These are phyloP conservation scores for Cinclus mexicanus DNA, from an alignment of 2,113 vertebrate species.

Conservation along the genomic window DNA sequence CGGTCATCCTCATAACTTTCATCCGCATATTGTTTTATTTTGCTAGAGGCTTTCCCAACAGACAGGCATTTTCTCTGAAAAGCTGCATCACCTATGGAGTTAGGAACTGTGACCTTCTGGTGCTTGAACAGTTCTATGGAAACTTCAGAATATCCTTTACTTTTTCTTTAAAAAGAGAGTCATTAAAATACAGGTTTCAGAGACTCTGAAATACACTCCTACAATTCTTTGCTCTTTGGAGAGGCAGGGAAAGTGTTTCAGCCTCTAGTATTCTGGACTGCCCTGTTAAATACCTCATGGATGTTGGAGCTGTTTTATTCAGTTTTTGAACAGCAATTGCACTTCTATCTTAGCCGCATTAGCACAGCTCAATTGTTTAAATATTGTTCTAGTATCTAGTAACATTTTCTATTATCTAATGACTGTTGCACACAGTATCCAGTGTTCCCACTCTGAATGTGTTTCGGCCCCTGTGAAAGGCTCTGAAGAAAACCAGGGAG, in stretches of 20 bases:
- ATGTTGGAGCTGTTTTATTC: neutral
- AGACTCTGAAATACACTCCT: neutral
- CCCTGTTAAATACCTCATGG: neutral
- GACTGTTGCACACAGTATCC: neutral
- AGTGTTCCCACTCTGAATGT: neutral
- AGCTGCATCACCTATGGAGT: neutral
- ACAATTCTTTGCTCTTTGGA: neutral
- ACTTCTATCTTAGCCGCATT: neutral
- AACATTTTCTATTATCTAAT: neutral
- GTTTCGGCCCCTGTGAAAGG: neutral
- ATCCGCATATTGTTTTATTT: neutral
- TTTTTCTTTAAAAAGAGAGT: neutral
- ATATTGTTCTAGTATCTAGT: neutral
- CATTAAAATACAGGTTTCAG: neutral
- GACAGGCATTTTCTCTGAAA: conserved; percentile 7
- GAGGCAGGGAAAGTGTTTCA: neutral
- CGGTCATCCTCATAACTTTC: neutral
- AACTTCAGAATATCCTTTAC: neutral
- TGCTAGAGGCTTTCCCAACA: conserved; percentile 23
- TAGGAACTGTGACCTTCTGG: neutral
- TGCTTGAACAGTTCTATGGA: neutral
- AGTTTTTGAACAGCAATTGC: neutral
- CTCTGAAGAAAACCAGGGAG: neutral
- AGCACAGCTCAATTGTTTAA: neutral
- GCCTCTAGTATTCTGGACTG: neutral